Base-by-base conservation (phyloP, 2,797 vertebrate species). In the Sebastes umbrosus region DNA sequence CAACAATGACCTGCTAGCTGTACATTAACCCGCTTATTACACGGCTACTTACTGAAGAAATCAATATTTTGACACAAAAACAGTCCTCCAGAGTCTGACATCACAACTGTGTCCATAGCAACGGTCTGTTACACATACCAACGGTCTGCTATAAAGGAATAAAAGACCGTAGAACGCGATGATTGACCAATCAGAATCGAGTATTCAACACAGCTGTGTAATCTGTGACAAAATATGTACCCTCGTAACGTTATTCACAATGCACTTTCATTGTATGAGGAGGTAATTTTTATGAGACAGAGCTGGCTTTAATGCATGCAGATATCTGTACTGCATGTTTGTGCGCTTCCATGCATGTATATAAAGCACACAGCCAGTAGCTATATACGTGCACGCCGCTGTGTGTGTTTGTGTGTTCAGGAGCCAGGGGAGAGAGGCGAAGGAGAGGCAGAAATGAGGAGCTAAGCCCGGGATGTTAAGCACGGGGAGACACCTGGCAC, bases 401-500 rank as follows among this genome's bases (percentile, higher is more conserved):
- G 75, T 67, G 43, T 77, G 60, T 43, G 75, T 79, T 20, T 81
- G 83, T 72, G 75, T 46, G 24, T 79, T 63, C 54, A 54, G 69
- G 39, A 88, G 85, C 69, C 73, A 69, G 72, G 75, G 85, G 78
- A 72, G 39, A 54, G 58, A 69, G 25, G 77, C 29, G 20, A 58
- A 69, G 67, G 75, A 75, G 80, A 67, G 8, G 59, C 24, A 59
- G 75, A 72, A 85, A 83, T 7, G 77, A 92, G 82, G 76, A 80
- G 88, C 86, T 86, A 79, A 91, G 90, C 88, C 82, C 16, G 46
- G 73, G 84, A 90, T 92, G 88, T 88, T 90, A 90, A 90, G 90
- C 87, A 84, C 52, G 25, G 87, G 84, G 83, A 90, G 90, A 91
- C 93, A 93, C 93, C 92, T 92, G 93, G 91, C 82, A 80, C 79